phyloP scores from a whole-genome alignment of 2,888 invertebrate species.

The Pheosia gnoma region DNA sequence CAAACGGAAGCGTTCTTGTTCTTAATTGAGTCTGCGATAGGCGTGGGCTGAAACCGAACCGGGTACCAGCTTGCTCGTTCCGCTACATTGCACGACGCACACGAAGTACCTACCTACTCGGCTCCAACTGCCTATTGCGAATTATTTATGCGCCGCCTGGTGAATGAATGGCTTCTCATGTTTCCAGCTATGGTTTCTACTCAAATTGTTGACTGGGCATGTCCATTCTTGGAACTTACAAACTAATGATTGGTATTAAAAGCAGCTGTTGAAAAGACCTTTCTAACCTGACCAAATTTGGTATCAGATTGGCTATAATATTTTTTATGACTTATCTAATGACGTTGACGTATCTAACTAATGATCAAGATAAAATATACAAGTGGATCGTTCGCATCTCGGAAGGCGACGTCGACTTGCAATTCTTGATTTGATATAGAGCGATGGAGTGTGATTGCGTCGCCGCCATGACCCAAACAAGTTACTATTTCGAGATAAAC shows the following conservation, averaged over 20 bases:
- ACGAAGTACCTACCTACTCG: constrained; percentile 36
- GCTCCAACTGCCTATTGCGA: constrained; percentile 48
- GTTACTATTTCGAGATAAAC: constrained; percentile 82
- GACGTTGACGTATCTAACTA: constrained; percentile 34
- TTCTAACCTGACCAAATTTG: constrained; percentile 45
- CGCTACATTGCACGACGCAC: constrained; percentile 58
- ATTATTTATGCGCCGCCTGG: constrained; percentile 64
- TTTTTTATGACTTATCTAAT: constrained; percentile 43
- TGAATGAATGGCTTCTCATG: constrained; percentile 53
- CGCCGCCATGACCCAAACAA: constrained; percentile 75
- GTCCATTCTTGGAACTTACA: constrained; percentile 46
- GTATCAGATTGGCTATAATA: constrained; percentile 36
- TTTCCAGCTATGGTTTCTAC: constrained; percentile 29
- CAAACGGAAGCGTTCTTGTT: constrained; percentile 60
- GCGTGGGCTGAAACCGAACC: constrained; percentile 55
- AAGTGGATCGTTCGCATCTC: constrained; percentile 28
- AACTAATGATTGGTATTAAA: constrained; percentile 34
- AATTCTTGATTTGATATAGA: constrained; percentile 70
- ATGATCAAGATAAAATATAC: constrained; percentile 14
- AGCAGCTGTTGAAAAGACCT: constrained; percentile 37
- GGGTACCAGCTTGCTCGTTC: constrained; percentile 51
- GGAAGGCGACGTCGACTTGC: constrained; percentile 42
- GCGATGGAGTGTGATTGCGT: constrained; percentile 75
- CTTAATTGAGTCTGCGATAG: constrained; percentile 60
- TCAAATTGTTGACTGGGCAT: constrained; percentile 46